A percentile compares a stretch with the other conserved stretches of the same genome.
Evolutionary conservation across 1,140 invertebrate genomes (phyloP).

Genomic region (Drosophila watanabei): DNA sequence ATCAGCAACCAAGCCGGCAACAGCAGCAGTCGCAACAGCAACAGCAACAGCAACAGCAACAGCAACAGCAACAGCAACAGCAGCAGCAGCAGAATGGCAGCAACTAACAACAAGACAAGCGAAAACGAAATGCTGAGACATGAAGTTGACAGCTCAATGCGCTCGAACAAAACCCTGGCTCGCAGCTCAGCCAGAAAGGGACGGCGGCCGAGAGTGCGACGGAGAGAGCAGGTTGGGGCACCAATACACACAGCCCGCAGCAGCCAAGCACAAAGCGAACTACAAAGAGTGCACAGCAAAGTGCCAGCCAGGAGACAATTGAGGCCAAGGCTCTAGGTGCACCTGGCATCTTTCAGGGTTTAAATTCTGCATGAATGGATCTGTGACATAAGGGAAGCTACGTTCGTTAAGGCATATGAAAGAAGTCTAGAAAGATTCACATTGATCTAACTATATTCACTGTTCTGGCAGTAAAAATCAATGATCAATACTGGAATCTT

Average conservation of each 20-base stretch:
- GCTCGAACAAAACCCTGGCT: conserved; percentile 74
- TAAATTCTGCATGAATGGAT: background rate
- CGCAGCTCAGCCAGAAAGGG: conserved; percentile 27
- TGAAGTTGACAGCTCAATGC: conserved; percentile 84
- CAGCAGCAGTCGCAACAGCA: conserved; percentile 34
- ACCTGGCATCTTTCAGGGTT: background rate
- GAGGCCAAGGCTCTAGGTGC: conserved; percentile 13
- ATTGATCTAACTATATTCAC: background rate
- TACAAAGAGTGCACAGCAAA: conserved; percentile 36
- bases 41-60: conserved; percentile 51
- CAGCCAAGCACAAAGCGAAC: conserved; percentile 27
- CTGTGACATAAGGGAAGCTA: background rate
- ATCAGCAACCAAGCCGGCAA: conserved; percentile 58
- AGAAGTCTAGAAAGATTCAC: no score
- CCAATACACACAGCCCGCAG: conserved; percentile 27
- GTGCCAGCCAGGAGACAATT: conserved; percentile 13
- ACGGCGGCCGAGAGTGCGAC: conserved; percentile 12
- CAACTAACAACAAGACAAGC: conserved; percentile 59
- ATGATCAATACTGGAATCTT: background rate
- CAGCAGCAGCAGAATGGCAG: conserved; percentile 38
- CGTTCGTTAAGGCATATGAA: background rate
- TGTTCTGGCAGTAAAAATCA: background rate
- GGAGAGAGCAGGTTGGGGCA: conserved; percentile 18
- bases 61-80: conserved; percentile 46
- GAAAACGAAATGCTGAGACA: conserved; percentile 83